phyloP scores from a whole-genome alignment of 2,888 invertebrate genomes.

The Phasia obesa region DNA sequence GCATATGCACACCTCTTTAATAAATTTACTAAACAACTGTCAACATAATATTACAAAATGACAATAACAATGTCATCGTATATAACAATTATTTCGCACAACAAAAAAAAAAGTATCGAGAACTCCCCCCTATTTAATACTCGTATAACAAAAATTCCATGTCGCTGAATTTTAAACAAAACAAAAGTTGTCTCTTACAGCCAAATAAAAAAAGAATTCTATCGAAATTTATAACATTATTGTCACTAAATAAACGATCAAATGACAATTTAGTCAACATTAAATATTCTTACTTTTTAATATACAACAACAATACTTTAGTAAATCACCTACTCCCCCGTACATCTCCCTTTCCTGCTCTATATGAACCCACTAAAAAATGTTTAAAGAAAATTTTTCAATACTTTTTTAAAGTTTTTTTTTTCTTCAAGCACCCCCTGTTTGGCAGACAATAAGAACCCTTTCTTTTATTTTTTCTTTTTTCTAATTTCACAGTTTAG shows the following conservation, averaged over 20 bases:
- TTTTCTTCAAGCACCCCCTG: conserved; percentile 36
- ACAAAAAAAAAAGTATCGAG: conserved; percentile 47
- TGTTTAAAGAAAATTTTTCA: conserved; percentile 53
- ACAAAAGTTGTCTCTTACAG: conserved; percentile 14
- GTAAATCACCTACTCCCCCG: conserved; percentile 56
- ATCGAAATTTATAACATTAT: conserved; percentile 75
- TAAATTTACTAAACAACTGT: conserved; percentile 70
- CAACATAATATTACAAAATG: conserved; percentile 64
- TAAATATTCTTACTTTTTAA: conserved; percentile 20
- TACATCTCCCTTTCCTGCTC: background rate
- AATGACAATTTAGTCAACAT: conserved; percentile 79
- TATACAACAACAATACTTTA: conserved; percentile 56
- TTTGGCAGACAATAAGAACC: conserved; percentile 30
- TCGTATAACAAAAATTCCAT: conserved; percentile 38
- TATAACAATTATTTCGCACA: conserved; percentile 39
- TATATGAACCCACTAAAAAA: conserved; percentile 13
- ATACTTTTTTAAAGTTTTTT: conserved; percentile 44
- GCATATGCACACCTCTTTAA: conserved; percentile 60
- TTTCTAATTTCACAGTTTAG: conserved; percentile 30
- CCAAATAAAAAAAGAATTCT: conserved; percentile 41
- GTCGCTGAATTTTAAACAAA: conserved; percentile 23
- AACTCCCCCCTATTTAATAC: conserved; percentile 35
- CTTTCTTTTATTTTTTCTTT: conserved; percentile 25
- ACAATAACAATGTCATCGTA: conserved; percentile 58
- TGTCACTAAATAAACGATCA: conserved; percentile 82